A percentile compares a stretch with the other conserved stretches of the same genome.
These are phyloP conservation scores for Pyrochroa serraticornis DNA, from an alignment of 2,888 invertebrate genomes.

Conservation along the genomic window DNA sequence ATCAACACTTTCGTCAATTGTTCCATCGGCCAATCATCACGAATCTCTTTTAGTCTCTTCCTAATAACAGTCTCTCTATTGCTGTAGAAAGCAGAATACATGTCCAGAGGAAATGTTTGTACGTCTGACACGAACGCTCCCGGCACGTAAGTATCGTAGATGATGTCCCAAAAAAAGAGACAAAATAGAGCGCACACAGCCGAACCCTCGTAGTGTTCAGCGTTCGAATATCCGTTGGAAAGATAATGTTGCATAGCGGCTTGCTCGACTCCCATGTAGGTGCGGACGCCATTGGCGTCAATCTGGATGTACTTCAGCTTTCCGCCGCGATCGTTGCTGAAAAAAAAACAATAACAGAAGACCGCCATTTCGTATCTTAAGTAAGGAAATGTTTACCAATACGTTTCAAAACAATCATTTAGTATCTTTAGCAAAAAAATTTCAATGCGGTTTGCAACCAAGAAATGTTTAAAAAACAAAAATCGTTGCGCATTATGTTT, in stretches of 20 bases:
- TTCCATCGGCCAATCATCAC: slow-evolving; percentile 52
- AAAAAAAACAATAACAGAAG: slow-evolving; percentile 16
- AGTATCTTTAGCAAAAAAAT: background rate
- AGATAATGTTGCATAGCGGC: slow-evolving; percentile 62
- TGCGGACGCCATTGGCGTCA: slow-evolving; percentile 48
- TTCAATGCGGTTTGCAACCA: no score
- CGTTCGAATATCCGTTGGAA: slow-evolving; percentile 58
- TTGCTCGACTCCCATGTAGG: slow-evolving; percentile 63
- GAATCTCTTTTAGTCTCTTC: slow-evolving; percentile 58
- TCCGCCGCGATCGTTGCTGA: slow-evolving; percentile 43
- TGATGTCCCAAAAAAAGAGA: slow-evolving; percentile 78
- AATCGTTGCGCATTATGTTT: no score
- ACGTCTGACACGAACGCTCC: slow-evolving; percentile 67
- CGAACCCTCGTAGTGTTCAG: slow-evolving; percentile 54
- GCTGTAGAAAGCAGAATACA: slow-evolving; percentile 70
- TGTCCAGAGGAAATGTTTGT: slow-evolving; percentile 76
- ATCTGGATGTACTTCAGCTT: slow-evolving; percentile 49
- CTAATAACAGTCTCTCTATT: slow-evolving; percentile 68
- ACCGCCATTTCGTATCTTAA: slow-evolving; percentile 4
- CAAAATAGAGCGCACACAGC: slow-evolving; percentile 45
- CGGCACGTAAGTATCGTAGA: slow-evolving; percentile 65
- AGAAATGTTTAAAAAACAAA: no score
- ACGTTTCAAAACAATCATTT: background rate
- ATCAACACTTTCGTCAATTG: slow-evolving; percentile 45
- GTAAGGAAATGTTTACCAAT: slow-evolving; percentile 2